Percentiles rank a stretch among this genome's conserved stretches.
These are phyloP conservation scores for Paramormyrops kingsleyae DNA, from an alignment of 2,113 vertebrate species.

Conservation along the genomic window DNA sequence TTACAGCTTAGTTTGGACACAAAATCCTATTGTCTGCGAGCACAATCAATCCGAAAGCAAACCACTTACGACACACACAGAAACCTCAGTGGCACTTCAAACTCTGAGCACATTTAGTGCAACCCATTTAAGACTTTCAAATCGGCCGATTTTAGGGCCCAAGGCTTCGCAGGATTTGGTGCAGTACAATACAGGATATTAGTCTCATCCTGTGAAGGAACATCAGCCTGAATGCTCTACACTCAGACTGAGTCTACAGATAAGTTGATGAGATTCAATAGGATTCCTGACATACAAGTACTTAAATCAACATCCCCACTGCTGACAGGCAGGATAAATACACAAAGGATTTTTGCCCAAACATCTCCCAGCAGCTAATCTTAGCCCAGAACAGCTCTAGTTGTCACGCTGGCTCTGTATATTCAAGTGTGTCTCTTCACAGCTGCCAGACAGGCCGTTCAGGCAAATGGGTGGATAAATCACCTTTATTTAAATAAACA, in stretches of 20 bases:
- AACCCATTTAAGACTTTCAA: neutral
- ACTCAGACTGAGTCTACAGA: neutral
- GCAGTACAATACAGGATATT: neutral
- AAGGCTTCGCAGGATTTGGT: neutral
- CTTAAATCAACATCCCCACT: neutral
- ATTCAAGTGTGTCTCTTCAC: neutral
- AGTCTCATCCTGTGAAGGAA: neutral
- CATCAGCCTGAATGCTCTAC: neutral
- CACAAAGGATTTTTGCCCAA: neutral
- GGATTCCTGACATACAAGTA: neutral
- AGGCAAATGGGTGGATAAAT: neutral
- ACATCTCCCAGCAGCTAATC: neutral
- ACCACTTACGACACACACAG: neutral
- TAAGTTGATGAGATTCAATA: neutral
- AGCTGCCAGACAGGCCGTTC: neutral
- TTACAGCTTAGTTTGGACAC: slow-evolving; percentile 46
- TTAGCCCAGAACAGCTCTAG: neutral
- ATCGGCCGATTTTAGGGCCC: neutral
- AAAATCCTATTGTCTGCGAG: slow-evolving; percentile 38
- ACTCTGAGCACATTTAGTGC: neutral
- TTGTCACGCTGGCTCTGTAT: neutral
- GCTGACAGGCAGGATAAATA: neutral
- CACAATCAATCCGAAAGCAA: slow-evolving; percentile 14
- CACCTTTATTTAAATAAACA: neutral
- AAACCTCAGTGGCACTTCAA: neutral